phyloP scores from a whole-genome alignment of 1,140 invertebrate species.

The Homarus americanus region DNA sequence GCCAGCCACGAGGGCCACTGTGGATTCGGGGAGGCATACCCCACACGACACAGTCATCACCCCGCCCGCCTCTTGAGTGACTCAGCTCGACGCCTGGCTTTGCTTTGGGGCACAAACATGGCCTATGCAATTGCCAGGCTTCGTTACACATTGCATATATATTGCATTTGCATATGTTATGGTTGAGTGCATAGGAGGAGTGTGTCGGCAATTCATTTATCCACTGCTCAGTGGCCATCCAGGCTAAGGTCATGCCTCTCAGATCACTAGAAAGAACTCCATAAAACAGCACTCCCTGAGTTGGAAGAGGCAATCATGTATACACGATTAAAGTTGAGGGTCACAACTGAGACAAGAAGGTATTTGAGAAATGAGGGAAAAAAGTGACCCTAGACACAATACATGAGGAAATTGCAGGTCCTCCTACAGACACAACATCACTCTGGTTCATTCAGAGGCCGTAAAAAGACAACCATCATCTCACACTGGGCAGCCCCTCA shows the following conservation, averaged over 20 bases:
- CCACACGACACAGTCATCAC: constrained; percentile 36
- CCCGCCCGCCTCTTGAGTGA: constrained; percentile 58
- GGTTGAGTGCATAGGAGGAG: constrained; percentile 73
- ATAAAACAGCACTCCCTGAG: constrained; percentile 72
- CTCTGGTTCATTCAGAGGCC: constrained; percentile 67
- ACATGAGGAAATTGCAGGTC: constrained; percentile 60
- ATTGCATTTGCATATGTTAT: constrained; percentile 71
- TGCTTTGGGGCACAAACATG: constrained; percentile 61
- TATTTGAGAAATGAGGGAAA: constrained; percentile 49
- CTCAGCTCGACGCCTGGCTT: constrained; percentile 52
- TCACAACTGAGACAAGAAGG: constrained; percentile 65
- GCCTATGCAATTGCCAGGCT: constrained; percentile 61
- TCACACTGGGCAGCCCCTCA: constrained; percentile 65
- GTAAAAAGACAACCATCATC: constrained; percentile 62
- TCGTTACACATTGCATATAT: constrained; percentile 72
- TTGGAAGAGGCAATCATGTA: constrained; percentile 73
- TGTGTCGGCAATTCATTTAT: constrained; percentile 68
- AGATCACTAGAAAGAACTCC: constrained; percentile 72
- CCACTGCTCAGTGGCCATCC: constrained; percentile 64
- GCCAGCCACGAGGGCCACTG: constrained; percentile 31
- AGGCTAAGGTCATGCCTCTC: constrained; percentile 67
- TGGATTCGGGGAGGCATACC: constrained; percentile 28
- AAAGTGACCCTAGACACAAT: constrained; percentile 60
- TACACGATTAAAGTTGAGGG: constrained; percentile 71
- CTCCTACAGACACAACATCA: constrained; percentile 55